These are phyloP conservation scores for Drosophila burlai DNA, from an alignment of 1,140 invertebrate species.

Conservation along the genomic window DNA sequence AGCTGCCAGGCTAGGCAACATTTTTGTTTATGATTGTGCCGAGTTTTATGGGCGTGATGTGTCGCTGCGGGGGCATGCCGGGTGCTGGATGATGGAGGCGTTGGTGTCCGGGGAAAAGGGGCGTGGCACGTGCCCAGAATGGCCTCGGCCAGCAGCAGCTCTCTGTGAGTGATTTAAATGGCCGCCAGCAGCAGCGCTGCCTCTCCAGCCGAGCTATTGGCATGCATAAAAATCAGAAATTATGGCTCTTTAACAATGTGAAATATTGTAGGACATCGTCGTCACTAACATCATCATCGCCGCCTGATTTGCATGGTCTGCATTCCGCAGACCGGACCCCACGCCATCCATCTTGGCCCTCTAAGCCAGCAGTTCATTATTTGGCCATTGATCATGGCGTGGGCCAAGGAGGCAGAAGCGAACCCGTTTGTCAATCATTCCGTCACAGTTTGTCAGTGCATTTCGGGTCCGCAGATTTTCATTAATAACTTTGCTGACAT, in stretches of 20 bases:
- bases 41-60: conserved; percentile 47
- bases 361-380: conserved; percentile 48
- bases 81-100: not conserved
- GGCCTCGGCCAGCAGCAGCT: conserved; percentile 16
- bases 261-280: conserved; percentile 43
- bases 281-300: conserved; percentile 32
- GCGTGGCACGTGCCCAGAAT: conserved; percentile 40
- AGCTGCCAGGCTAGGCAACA: conserved; percentile 65
- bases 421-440: conserved; percentile 34
- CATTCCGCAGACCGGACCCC: conserved; percentile 19
- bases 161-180: conserved; percentile 66
- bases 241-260: conserved; percentile 58
- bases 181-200: conserved; percentile 17
- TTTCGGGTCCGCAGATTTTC: conserved; percentile 54
- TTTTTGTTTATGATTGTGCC: conserved; percentile 70
- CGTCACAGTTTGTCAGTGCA: conserved; percentile 37
- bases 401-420: not conserved
- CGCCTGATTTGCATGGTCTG: conserved; percentile 58
- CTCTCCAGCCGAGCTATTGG: conserved; percentile 34
- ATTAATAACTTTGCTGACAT: conserved; percentile 60
- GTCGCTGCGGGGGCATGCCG: conserved; percentile 17
- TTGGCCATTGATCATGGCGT: conserved; percentile 32
- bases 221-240: conserved; percentile 64
- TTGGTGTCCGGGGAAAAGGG: conserved; percentile 7
- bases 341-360: conserved; percentile 35